These are phyloP conservation scores for Discoglossus pictus DNA, from an alignment of 2,797 vertebrate genomes.

Conservation along the genomic window DNA sequence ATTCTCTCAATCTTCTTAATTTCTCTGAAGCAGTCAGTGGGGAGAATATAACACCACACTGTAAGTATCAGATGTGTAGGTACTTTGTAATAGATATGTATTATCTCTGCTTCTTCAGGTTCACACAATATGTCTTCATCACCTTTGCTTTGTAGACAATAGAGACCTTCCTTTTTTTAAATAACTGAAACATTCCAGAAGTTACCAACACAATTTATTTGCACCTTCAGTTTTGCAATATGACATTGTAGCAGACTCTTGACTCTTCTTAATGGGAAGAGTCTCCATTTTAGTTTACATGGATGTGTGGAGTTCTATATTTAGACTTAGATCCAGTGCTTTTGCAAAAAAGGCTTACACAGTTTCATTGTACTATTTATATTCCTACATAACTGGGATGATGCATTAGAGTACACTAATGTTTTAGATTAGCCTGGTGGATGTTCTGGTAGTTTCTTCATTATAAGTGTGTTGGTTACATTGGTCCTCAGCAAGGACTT, in stretches of 20 bases:
- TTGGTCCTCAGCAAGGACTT: too few species aligned
- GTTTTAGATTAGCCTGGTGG: too few species aligned
- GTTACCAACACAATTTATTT: conserved; percentile 26
- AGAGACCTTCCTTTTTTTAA: too few species aligned
- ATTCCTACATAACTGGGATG: too few species aligned
- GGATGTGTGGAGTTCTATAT: conserved; percentile 13
- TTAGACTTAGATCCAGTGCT: background rate
- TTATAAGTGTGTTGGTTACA: too few species aligned
- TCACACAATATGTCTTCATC: background rate
- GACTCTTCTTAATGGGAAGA: background rate
- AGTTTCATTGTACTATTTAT: too few species aligned
- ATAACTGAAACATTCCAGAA: too few species aligned
- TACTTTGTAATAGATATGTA: conserved; percentile 3
- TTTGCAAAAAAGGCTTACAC: too few species aligned
- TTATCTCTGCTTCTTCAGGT: background rate
- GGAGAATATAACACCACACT: conserved; percentile 14
- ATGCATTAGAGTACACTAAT: too few species aligned
- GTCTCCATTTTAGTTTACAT: conserved; percentile 8
- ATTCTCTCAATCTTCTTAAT: conserved; percentile 37
- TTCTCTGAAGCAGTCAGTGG: conserved; percentile 33
- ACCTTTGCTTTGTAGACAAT: background rate
- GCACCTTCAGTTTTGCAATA: background rate
- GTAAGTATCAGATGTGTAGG: conserved; percentile 37
- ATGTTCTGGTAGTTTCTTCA: too few species aligned
- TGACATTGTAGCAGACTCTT: background rate